Percentiles rank a stretch among this genome's conserved stretches.
phyloP scores from a whole-genome alignment of 2,113 vertebrate genomes.

The Prionailurus viverrinus region DNA sequence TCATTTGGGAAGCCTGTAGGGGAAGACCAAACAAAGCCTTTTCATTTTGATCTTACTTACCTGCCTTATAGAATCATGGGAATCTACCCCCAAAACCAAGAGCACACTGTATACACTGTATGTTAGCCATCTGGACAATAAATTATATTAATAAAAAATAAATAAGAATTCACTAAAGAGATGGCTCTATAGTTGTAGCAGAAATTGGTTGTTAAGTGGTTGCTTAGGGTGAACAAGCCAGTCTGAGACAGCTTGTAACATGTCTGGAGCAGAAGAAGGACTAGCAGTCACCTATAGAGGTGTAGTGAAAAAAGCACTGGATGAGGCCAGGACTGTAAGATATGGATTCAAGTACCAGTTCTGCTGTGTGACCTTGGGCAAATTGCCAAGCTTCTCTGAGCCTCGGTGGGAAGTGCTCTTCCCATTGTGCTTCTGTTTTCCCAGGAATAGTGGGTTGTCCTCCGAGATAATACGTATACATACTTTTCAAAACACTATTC shows the following conservation, averaged over 20 bases:
- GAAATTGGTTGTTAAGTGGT: not conserved
- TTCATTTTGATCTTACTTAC: not conserved
- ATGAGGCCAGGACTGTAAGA: not conserved
- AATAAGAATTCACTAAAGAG: not conserved
- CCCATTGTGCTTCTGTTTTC: not conserved
- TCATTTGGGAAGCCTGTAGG: not conserved
- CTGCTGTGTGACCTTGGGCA: not conserved
- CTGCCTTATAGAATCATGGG: not conserved
- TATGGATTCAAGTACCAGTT: not conserved
- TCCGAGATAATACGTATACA: not conserved
- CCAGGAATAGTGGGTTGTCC: not conserved
- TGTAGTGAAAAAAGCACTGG: not conserved
- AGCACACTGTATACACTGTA: no score
- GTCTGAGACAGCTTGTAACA: not conserved
- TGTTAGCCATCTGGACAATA: no score
- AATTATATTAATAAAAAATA: no score
- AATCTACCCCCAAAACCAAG: no score
- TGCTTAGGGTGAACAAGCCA: not conserved
- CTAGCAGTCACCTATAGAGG: not conserved
- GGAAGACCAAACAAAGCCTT: not conserved
- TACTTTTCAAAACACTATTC: constrained; percentile 6
- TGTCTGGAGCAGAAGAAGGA: not conserved
- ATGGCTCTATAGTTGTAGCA: not conserved
- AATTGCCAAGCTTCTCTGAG: not conserved
- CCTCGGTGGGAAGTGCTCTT: not conserved